A percentile compares a stretch with the other conserved stretches of the same genome.
Evolutionary conservation across 2,113 vertebrate species (phyloP).

Genomic region (Cryptoleucopteryx plumbea): DNA sequence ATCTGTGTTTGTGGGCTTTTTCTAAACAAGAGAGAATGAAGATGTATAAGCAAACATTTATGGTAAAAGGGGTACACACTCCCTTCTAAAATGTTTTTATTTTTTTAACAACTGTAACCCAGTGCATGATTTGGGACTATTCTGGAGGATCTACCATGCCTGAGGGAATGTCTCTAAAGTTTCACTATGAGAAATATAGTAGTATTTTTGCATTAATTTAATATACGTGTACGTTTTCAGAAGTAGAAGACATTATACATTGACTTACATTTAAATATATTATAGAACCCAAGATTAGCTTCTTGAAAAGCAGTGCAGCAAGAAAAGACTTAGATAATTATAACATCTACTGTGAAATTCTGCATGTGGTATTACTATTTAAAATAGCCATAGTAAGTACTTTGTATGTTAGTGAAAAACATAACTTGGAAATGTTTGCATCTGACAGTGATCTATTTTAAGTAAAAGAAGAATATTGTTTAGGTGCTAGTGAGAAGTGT

Average conservation of each 20-base stretch:
- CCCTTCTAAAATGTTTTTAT: not conserved
- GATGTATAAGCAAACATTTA: not conserved
- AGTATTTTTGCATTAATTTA: not conserved
- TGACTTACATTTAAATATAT: not conserved
- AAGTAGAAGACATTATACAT: not conserved
- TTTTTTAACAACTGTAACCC: not conserved
- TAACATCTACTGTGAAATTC: conserved; percentile 12
- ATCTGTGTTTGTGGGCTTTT: not conserved
- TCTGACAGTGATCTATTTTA: conserved; percentile 52
- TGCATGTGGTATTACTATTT: conserved; percentile 16
- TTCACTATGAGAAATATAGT: not conserved
- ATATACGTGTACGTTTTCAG: not conserved
- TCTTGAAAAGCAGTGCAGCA: not conserved
- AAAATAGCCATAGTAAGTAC: conserved; percentile 19
- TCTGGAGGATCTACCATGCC: not conserved
- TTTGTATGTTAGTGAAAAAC: conserved; percentile 25
- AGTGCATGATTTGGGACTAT: not conserved
- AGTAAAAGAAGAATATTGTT: conserved; percentile 52
- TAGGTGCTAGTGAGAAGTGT: conserved; percentile 49
- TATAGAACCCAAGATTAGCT: not conserved
- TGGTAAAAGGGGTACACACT: not conserved
- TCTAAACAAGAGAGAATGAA: conserved; percentile 13
- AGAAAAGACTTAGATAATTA: not conserved
- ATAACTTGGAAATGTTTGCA: conserved; percentile 22
- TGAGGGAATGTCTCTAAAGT: not conserved